Evolutionary conservation across 1,140 invertebrate genomes (phyloP), one percentile per base, ranked within the genome.

Genomic region (Tetramorium parvispinum): DNA sequence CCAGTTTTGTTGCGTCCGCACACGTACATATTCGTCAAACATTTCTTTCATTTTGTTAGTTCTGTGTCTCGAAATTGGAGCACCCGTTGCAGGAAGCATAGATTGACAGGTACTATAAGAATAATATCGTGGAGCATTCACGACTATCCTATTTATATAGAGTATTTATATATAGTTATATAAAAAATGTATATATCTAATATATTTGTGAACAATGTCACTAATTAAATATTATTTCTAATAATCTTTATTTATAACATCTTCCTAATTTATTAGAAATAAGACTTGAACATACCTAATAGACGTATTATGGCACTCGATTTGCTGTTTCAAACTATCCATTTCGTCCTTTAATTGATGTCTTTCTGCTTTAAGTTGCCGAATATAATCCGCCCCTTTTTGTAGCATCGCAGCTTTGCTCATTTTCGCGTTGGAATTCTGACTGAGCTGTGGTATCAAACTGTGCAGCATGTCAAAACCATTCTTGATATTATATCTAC

Each of bases 331-430:
- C 83, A 99, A 95, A 87, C 96, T 97, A 88, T 98, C 98, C 96
- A 98, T 98, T 95, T 99, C 98, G 85, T 98, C 97, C 91, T 98
- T 97, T 76, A 99, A 96, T 91, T 98, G 97, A 92, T 97, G 96
- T 87, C 98, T 96, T 94, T 99, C 99, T 21, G 96, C 94, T 91
- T 98, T 97, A 85, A 99, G 95, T 91, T 99, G 98, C 88, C 97
- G 97, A 88, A 99, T 99, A 93, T 99, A 99, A 92, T 99, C 99
- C 6, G 98, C 99, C 88, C 98, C 98, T 95, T 99, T 99, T 92
- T 99, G 98, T 59, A 99, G 95, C 98, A 99, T 99, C 0, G 98
- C 98, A 32, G 99, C 99, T 96, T 99, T 99, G 95, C 98, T 98
- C 85, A 98, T 96, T 96, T 99, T 99, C 1, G 98, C 97, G 93